Evolutionary conservation across 2,113 vertebrate species (phyloP).

Genomic region (Oenanthe oenanthe): DNA sequence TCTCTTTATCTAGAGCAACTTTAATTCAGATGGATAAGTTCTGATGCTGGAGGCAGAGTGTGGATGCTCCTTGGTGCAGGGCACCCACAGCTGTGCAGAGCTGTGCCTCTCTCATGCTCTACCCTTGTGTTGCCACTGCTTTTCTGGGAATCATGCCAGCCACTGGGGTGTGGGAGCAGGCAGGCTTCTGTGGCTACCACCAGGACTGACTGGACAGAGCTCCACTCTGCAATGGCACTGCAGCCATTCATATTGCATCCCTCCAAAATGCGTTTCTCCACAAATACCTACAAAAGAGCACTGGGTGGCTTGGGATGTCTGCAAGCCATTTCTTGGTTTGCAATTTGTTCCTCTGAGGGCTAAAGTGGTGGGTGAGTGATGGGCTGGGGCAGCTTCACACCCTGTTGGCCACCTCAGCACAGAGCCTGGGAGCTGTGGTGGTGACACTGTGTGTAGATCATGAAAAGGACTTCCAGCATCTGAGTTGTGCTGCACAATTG

Average conservation of each 20-base stretch:
- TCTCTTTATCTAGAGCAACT: not conserved
- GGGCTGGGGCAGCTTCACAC: not conserved
- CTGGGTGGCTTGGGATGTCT: not conserved
- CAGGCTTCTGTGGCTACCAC: not conserved
- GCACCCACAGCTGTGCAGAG: rapidly evolving
- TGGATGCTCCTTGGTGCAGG: not conserved
- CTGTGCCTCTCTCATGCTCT: not conserved
- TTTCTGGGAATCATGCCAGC: not conserved
- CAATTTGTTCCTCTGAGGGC: not conserved
- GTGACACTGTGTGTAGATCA: not conserved
- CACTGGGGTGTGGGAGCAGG: not conserved
- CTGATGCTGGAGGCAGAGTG: not conserved
- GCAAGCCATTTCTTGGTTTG: not conserved
- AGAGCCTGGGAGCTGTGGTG: not conserved
- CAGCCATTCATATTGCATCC: not conserved
- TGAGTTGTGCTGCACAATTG: not conserved
- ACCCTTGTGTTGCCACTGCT: too few relatives aligned
- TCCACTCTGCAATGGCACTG: not conserved
- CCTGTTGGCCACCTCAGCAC: not conserved
- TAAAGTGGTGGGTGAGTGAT: not conserved
- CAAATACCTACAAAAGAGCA: not conserved
- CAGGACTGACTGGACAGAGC: not conserved
- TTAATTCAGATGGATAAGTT: not conserved
- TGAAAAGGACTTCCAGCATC: not conserved
- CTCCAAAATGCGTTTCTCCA: not conserved